Conservation (phyloP, 2,888 invertebrate genomes). For the Athalia cordata region DNA sequence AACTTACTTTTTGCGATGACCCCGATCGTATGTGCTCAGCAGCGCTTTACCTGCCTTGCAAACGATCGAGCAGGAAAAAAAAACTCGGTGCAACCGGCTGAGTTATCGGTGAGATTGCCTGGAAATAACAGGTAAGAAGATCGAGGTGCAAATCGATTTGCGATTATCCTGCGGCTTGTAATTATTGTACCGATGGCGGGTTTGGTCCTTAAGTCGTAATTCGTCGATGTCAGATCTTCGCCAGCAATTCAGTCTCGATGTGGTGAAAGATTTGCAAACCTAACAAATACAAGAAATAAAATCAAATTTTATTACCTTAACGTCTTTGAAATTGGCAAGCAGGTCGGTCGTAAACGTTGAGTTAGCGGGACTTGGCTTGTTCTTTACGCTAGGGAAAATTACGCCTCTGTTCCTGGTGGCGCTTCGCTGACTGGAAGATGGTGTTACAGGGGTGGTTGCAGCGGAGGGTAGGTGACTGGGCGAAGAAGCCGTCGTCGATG, state of each 20-base stretch:
- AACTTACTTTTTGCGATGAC: conserved; percentile 1
- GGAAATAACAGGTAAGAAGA: conserved; percentile 30
- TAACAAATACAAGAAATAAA: neutral
- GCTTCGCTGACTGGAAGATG: conserved; percentile 69
- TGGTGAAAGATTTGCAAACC: too few species aligned
- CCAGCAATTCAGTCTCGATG: neutral
- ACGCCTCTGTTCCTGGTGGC: conserved; percentile 85
- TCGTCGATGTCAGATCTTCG: neutral
- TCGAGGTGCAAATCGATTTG: conserved; percentile 33
- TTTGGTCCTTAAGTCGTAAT: neutral
- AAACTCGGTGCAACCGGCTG: conserved; percentile 22
- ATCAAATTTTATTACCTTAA: conserved; percentile 80
- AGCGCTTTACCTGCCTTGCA: neutral
- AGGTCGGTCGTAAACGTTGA: conserved; percentile 88
- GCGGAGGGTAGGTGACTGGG: conserved; percentile 49
- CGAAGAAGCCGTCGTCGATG: conserved; percentile 56
- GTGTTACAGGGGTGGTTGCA: conserved; percentile 52
- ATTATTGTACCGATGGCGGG: conserved; percentile 20
- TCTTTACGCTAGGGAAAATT: conserved; percentile 93
- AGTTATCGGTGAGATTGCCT: conserved; percentile 29
- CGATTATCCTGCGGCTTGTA: conserved; percentile 33
- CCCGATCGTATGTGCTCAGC: neutral
- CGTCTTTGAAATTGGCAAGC: conserved; percentile 85
- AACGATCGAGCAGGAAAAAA: conserved; percentile 7
- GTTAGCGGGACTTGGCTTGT: conserved; percentile 90